phyloP scores from a whole-genome alignment of 2,113 vertebrate species.

The Uropsilus gracilis region DNA sequence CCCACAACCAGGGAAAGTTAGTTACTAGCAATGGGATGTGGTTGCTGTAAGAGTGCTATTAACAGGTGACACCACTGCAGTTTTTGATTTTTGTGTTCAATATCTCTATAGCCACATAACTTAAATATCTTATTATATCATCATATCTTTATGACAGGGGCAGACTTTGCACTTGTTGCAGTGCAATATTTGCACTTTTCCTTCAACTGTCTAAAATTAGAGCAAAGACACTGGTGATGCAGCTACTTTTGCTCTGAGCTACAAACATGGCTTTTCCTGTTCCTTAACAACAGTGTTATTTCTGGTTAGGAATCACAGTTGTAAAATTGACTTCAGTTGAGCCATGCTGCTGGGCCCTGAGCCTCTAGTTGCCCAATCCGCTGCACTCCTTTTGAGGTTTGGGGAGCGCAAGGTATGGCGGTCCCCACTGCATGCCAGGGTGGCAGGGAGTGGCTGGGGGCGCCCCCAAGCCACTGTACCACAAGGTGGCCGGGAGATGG shows the following conservation, averaged over 20 bases:
- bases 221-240: conserved; percentile 81
- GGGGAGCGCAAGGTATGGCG: too few relatives aligned
- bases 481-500: too few relatives aligned
- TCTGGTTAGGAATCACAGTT: conserved; percentile 89
- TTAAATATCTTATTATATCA: conserved; percentile 84
- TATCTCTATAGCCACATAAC: conserved; percentile 86
- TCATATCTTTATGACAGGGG: conserved; percentile 87
- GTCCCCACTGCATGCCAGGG: too few relatives aligned
- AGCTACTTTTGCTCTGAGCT: conserved; percentile 86
- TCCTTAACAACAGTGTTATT: conserved; percentile 85
- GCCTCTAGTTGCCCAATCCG: too few relatives aligned
- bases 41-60: conserved; percentile 85
- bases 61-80: conserved; percentile 80
- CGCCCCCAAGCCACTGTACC: too few relatives aligned
- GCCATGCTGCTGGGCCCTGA: too few relatives aligned
- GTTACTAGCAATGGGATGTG: conserved; percentile 77
- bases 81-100: conserved; percentile 81
- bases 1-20: conserved; percentile 51
- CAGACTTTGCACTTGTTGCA: conserved; percentile 89
- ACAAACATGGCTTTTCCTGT: conserved; percentile 90
- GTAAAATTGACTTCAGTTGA: conserved; percentile 82
- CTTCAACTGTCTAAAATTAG: conserved; percentile 84
- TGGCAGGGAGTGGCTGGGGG: too few relatives aligned
- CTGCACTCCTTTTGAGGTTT: too few relatives aligned
- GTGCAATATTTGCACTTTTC: conserved; percentile 89